These are phyloP conservation scores for Parnassius apollo DNA, from an alignment of 2,888 invertebrate species.

Conservation along the genomic window DNA sequence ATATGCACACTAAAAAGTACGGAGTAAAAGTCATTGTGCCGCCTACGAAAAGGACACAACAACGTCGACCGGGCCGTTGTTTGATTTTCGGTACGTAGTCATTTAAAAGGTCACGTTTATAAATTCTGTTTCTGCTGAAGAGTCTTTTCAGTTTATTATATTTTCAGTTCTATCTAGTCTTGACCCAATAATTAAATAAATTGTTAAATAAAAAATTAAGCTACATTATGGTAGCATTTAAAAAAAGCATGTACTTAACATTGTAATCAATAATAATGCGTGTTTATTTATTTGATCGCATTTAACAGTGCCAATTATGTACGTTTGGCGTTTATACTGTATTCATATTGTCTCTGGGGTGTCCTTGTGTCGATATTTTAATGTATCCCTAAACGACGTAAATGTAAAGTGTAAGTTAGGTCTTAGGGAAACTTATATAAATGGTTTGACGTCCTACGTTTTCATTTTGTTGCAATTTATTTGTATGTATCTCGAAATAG, in stretches of 20 bases:
- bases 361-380: conserved; percentile 54
- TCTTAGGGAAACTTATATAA: conserved; percentile 41
- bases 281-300: neutral
- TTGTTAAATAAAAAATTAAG: too few relatives aligned
- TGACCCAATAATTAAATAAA: too few relatives aligned
- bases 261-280: neutral
- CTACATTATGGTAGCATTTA: too few relatives aligned
- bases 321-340: conserved; percentile 14
- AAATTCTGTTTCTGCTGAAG: too few relatives aligned
- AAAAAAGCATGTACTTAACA: neutral
- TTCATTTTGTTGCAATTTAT: conserved; percentile 43
- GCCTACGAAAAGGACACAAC: too few relatives aligned
- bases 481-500: conserved; percentile 53
- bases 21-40: too few relatives aligned
- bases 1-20: too few relatives aligned
- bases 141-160: too few relatives aligned
- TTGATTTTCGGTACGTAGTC: too few relatives aligned
- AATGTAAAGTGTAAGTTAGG: conserved; percentile 64
- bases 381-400: conserved; percentile 64
- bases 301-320: conserved; percentile 14
- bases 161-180: too few relatives aligned
- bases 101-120: too few relatives aligned
- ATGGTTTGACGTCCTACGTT: conserved; percentile 34
- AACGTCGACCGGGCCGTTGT: too few relatives aligned
- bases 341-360: conserved; percentile 41